These are phyloP conservation scores for Theocolax elegans DNA, from an alignment of 1,140 invertebrate species.

Conservation along the genomic window DNA sequence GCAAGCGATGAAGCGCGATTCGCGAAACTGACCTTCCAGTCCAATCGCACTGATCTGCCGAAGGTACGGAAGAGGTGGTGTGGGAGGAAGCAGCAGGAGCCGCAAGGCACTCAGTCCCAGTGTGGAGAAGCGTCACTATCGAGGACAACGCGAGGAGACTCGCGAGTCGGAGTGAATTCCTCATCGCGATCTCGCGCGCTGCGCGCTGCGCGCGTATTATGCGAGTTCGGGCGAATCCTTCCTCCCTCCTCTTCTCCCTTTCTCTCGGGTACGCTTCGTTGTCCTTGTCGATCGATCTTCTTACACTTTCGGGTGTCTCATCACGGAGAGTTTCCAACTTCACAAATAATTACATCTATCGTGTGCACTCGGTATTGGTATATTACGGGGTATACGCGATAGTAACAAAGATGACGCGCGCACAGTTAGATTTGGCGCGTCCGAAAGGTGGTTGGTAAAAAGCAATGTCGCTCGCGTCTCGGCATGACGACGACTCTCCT, in stretches of 20 bases:
- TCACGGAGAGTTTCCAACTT: too few relatives aligned
- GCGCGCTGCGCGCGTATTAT: too few relatives aligned
- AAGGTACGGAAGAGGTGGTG: slow-evolving; percentile 50
- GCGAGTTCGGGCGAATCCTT: not conserved
- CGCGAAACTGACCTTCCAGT: slow-evolving; percentile 62
- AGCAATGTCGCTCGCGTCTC: not conserved
- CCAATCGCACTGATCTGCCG: slow-evolving; percentile 65
- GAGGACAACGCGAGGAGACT: not conserved
- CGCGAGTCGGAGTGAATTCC: not conserved
- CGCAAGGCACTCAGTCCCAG: not conserved
- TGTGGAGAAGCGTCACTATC: not conserved
- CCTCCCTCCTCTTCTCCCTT: not conserved
- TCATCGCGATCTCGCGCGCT: not conserved
- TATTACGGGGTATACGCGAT: not conserved
- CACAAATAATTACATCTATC: too few relatives aligned
- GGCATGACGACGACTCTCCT: slow-evolving; percentile 5
- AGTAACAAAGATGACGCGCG: not conserved
- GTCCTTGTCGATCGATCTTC: too few relatives aligned
- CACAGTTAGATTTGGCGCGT: slow-evolving; percentile 29
- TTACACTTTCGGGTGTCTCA: too few relatives aligned
- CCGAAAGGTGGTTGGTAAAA: too few relatives aligned
- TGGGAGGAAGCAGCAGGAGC: slow-evolving; percentile 54
- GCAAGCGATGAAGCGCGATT: too few relatives aligned
- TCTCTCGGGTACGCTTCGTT: not conserved
- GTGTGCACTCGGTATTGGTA: too few relatives aligned